A percentile compares a stretch with the other conserved stretches of the same genome.
phyloP scores from a whole-genome alignment of 2,113 vertebrate genomes.

The Epinephelus lanceolatus region DNA sequence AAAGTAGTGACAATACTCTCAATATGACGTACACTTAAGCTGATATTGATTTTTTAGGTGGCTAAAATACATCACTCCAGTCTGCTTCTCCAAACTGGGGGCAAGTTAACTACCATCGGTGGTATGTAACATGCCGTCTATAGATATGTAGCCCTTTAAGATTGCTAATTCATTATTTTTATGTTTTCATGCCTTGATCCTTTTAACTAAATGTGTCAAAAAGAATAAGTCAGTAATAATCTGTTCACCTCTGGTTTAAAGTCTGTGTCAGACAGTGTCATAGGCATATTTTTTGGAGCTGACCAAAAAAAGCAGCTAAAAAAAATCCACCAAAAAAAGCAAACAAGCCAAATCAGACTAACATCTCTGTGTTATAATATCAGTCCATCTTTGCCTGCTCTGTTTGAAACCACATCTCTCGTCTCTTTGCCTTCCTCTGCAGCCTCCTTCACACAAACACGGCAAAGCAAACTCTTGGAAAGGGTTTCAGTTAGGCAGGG shows the following conservation, averaged over 20 bases:
- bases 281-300: neutral
- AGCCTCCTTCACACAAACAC: constrained; percentile 24
- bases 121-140: too few species aligned
- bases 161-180: too few species aligned
- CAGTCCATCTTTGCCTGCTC: neutral
- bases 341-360: constrained; percentile 17
- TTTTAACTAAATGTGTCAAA: neutral
- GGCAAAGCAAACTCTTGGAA: constrained; percentile 44
- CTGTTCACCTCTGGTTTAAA: neutral
- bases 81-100: too few species aligned
- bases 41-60: too few species aligned
- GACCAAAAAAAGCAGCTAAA: neutral
- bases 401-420: constrained; percentile 24
- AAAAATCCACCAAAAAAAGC: neutral
- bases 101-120: too few species aligned
- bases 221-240: too few species aligned
- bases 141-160: too few species aligned
- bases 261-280: neutral
- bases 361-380: constrained; percentile 25
- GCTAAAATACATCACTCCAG: too few species aligned
- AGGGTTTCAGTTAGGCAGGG: constrained; percentile 4
- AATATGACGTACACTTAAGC: too few species aligned
- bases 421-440: neutral
- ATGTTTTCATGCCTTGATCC: too few species aligned
- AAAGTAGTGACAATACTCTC: too few species aligned